These are phyloP conservation scores for Thinocorus orbignyianus DNA, from an alignment of 2,113 vertebrate genomes.

Conservation along the genomic window DNA sequence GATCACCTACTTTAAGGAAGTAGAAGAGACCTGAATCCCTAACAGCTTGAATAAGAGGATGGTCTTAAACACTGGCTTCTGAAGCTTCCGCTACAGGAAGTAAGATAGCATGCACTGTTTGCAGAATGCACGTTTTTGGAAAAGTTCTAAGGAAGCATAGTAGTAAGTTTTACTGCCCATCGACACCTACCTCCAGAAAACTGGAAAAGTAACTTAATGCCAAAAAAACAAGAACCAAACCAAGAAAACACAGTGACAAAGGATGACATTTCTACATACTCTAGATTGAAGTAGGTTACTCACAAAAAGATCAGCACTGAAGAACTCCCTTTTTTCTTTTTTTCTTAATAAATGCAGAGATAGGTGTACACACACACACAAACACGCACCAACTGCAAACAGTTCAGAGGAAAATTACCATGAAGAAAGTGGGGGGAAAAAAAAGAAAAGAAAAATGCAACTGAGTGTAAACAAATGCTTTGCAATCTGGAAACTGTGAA, in stretches of 20 bases:
- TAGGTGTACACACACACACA: not conserved
- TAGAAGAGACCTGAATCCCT: not conserved
- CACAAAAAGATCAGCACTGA: conserved; percentile 7
- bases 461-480: conserved; percentile 65
- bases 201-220: not conserved
- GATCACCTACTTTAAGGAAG: not conserved
- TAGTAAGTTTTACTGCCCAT: not conserved
- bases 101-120: not conserved
- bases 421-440: conserved; percentile 51
- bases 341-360: not conserved
- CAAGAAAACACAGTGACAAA: not conserved
- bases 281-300: not conserved
- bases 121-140: not conserved
- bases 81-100: not conserved
- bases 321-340: not conserved
- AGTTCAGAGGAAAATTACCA: conserved; percentile 42
- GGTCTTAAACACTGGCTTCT: not conserved
- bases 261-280: not conserved
- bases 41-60: not conserved
- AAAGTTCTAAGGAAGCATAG: not conserved
- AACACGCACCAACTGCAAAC: conserved; percentile 14
- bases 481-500: conserved; percentile 67
- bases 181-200: not conserved
- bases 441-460: conserved; percentile 67
- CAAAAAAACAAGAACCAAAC: not conserved